These are phyloP conservation scores for Eulemur coronatus DNA, from an alignment of 2,797 vertebrate genomes.

Conservation along the genomic window DNA sequence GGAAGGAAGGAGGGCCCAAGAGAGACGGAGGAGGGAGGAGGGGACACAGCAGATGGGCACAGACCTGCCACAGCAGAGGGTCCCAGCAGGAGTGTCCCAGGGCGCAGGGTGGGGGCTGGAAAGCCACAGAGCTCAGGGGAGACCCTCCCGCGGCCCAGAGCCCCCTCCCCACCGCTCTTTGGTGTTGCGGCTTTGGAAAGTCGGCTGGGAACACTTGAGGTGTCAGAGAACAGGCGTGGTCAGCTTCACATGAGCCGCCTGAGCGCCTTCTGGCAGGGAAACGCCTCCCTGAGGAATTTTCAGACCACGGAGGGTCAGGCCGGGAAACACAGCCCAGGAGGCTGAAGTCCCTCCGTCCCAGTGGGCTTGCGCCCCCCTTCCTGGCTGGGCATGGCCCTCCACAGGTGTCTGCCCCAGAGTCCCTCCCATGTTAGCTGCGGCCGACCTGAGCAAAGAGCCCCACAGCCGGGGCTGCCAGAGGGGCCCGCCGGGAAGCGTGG, in stretches of 20 bases:
- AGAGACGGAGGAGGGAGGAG: accelerated
- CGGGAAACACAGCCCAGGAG: accelerated
- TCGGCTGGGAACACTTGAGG: accelerated
- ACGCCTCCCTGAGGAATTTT: accelerated
- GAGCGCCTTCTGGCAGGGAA: accelerated
- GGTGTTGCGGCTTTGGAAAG: accelerated
- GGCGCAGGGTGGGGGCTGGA: too few species aligned
- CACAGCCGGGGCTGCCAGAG: not conserved
- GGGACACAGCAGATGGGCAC: not conserved
- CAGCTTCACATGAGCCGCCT: accelerated
- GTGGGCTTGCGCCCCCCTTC: accelerated
- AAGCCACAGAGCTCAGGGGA: not conserved
- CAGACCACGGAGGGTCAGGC: too few species aligned
- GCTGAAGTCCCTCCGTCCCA: accelerated
- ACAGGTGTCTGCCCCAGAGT: too few species aligned
- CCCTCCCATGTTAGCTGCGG: accelerated
- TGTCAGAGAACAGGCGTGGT: not conserved
- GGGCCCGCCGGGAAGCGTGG: accelerated
- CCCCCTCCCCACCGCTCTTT: accelerated
- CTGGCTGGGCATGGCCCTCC: not conserved
- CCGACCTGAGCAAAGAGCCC: not conserved
- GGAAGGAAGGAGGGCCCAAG: accelerated
- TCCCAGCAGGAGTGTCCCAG: accelerated
- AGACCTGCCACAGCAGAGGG: accelerated
- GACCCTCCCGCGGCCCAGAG: not conserved